Conservation (phyloP, 2,797 vertebrate genomes). For the Diplodus sargus region DNA sequence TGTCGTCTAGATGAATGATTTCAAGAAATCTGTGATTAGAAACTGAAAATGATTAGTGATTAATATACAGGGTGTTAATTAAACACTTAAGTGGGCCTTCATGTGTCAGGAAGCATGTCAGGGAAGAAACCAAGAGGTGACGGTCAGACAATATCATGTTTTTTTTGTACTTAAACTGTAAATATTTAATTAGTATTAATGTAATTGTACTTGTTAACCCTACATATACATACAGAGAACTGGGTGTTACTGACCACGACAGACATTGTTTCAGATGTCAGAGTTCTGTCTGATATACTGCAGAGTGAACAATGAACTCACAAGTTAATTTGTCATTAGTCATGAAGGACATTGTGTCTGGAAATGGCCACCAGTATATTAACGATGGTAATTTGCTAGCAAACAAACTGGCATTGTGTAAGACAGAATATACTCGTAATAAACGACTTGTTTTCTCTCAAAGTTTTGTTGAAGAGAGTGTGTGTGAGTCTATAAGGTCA, state of each 20-base stretch:
- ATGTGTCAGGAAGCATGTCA: too few relatives aligned
- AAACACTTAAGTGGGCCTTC: background rate
- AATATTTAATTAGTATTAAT: too few relatives aligned
- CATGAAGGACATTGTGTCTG: background rate
- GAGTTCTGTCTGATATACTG: background rate
- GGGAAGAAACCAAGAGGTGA: background rate
- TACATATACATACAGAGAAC: too few relatives aligned
- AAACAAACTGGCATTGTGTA: background rate
- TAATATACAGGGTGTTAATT: background rate
- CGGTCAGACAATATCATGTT: too few relatives aligned
- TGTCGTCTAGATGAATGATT: background rate
- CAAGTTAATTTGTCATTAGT: background rate
- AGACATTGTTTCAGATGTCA: background rate
- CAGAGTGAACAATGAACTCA: background rate
- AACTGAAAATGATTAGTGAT: too few relatives aligned
- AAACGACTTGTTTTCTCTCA: conserved; percentile 2
- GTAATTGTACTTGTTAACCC: too few relatives aligned
- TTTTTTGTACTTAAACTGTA: too few relatives aligned
- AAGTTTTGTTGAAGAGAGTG: background rate
- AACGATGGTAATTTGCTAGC: background rate
- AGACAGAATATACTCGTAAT: conserved; percentile 3
- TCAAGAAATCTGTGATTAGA: background rate
- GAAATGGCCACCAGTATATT: background rate
- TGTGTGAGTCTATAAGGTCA: conserved; percentile 3
- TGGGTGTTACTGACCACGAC: background rate